Percentiles rank a stretch among this genome's conserved stretches.
Conservation (phyloP, 2,888 invertebrate genomes). For the Drosophila kanekoi region DNA sequence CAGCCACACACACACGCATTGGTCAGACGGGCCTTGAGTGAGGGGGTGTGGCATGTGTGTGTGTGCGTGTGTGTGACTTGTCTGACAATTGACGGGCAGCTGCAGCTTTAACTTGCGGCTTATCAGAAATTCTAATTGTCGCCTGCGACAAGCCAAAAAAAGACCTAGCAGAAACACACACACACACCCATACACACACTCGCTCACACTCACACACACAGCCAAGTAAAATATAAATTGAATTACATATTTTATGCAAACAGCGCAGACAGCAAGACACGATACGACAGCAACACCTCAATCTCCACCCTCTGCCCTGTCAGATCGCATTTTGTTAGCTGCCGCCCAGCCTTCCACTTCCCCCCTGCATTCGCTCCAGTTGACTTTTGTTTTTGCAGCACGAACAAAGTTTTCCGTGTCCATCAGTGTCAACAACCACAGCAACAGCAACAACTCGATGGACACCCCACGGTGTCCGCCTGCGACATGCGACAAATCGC, state of each 20-base stretch:
- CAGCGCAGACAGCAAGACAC: constrained; percentile 44
- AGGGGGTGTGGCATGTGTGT: constrained; percentile 19
- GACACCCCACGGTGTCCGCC: constrained; percentile 52
- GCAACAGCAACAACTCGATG: constrained; percentile 12
- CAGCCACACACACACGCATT: constrained; percentile 24
- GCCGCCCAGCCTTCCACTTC: constrained; percentile 7
- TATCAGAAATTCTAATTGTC: constrained; percentile 79
- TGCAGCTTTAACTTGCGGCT: constrained; percentile 63
- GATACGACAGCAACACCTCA: constrained; percentile 4
- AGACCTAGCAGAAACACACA: constrained; percentile 18
- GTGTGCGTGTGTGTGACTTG: constrained; percentile 20
- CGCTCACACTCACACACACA: not conserved
- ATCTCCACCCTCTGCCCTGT: not conserved
- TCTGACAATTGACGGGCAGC: constrained; percentile 55
- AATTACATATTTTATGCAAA: constrained; percentile 80
- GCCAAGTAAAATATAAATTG: constrained; percentile 71
- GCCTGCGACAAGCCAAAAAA: constrained; percentile 57
- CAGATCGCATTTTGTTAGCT: constrained; percentile 18
- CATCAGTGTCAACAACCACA: constrained; percentile 58
- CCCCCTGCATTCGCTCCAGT: not conserved
- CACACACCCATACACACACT: constrained; percentile 2
- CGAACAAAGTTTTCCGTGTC: constrained; percentile 55
- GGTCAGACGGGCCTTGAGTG: not conserved
- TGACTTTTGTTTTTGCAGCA: constrained; percentile 29
- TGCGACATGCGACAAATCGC: constrained; percentile 59